Evolutionary conservation across 2,888 invertebrate genomes (phyloP), one percentile per base, ranked within the genome.

Genomic region (Dione juno): DNA sequence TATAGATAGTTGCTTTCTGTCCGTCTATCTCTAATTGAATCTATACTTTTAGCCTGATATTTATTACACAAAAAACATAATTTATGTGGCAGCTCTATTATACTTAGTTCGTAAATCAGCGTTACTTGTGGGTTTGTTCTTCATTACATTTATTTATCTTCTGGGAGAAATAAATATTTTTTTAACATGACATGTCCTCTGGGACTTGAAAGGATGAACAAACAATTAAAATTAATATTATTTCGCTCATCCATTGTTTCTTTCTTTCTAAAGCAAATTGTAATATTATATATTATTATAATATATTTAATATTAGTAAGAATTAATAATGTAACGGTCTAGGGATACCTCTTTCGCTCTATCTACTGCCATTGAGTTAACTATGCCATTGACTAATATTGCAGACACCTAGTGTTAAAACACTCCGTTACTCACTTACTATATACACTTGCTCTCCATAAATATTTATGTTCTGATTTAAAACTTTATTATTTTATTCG

Each of bases 41-140:
- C 57, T 57, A 57, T 37, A 57, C n/a, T 57, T 57, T 57, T 6
- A 57, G 57, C 57, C 57, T 16, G 57, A 37, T 57, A 57, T 40
- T 57, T 57, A 57, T 57, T 57, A 57, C 37, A 40, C 57, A 57
- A 57, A n/a, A 57, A 57, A 57, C 57, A 7, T 57, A 57, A 57
- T 57, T 57, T 57, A 57, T 57, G 16, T 40, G 57, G 57, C 57
- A 57, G 37, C 37, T 10, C 37, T 11, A 57, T 37, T 37, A 57
- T 57, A 57, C 54, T 37, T 40, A 11, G 16, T 37, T 13, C 37
- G 37, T 57, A 57, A 57, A 57, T 57, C 57, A 57, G 37, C 11
- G 16, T 57, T 40, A 57, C 37, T 57, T 57, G 57, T 40, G 37
- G 57, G 9, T 57, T 40, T 57, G 37, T 57, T 57, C 37, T 57